Conservation (phyloP, 2,113 vertebrate species). For the Recurvirostra avosetta region DNA sequence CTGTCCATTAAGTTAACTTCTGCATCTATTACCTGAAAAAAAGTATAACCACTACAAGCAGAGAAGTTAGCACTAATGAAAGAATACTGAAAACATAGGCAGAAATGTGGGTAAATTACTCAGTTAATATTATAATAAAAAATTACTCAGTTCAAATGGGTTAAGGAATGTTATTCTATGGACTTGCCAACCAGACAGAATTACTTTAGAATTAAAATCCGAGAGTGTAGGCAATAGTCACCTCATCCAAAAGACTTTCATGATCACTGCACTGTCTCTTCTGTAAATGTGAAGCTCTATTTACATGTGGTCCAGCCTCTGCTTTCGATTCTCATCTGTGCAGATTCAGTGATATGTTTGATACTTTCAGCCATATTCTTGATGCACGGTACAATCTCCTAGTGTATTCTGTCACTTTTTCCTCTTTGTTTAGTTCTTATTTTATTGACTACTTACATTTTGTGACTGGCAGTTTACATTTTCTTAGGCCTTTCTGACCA, state of each 20-base stretch:
- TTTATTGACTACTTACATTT: neutral
- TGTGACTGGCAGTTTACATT: neutral
- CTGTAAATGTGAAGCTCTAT: neutral
- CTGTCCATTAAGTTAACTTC: neutral
- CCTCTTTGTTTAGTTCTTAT: neutral
- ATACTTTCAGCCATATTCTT: neutral
- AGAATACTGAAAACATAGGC: neutral
- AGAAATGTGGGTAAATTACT: neutral
- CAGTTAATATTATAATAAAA: neutral
- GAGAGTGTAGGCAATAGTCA: neutral
- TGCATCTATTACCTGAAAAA: neutral
- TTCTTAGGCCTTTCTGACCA: neutral
- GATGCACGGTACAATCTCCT: neutral
- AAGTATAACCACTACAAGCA: neutral
- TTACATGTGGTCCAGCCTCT: neutral
- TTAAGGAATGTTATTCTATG: neutral
- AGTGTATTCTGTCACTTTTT: neutral
- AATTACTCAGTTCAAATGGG: neutral
- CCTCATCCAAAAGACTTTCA: neutral
- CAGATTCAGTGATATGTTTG: neutral
- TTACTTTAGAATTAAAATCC: neutral
- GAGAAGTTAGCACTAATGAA: neutral
- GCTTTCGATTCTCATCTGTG: neutral
- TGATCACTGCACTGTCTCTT: neutral
- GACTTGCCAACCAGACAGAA: neutral